These are phyloP conservation scores for Eulemur mongoz DNA, from an alignment of 2,797 vertebrate genomes.

Conservation along the genomic window DNA sequence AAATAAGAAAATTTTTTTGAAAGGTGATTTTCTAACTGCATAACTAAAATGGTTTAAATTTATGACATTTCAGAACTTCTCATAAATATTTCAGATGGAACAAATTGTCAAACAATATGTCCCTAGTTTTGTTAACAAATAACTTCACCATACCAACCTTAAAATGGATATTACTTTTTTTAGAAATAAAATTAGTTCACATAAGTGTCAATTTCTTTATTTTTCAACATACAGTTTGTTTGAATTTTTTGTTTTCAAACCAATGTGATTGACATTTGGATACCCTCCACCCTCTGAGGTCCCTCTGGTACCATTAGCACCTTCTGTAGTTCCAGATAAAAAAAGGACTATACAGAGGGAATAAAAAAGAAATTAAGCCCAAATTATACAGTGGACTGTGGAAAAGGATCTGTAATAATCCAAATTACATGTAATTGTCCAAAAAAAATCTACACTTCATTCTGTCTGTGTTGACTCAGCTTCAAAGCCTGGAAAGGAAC, in stretches of 20 bases:
- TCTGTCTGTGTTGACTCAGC: constrained; percentile 50
- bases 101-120: not conserved
- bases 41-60: not conserved
- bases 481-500: constrained; percentile 44
- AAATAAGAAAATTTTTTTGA: not conserved
- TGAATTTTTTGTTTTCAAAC: not conserved
- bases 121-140: not conserved
- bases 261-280: not conserved
- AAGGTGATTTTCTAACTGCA: not conserved
- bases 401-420: constrained; percentile 42
- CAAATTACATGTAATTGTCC: constrained; percentile 51
- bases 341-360: not conserved
- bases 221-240: not conserved
- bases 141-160: not conserved
- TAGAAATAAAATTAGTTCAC: not conserved
- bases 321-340: not conserved
- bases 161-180: not conserved
- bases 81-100: not conserved
- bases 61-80: not conserved
- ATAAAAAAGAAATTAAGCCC: not conserved
- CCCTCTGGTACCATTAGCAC: not conserved
- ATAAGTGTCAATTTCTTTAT: not conserved
- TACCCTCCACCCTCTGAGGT: not conserved
- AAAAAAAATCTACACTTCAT: not conserved
- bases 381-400: constrained; percentile 18